Evolutionary conservation across 2,797 vertebrate genomes (phyloP), one percentile per base, ranked within the genome.

Genomic region (Antrozous pallidus): DNA sequence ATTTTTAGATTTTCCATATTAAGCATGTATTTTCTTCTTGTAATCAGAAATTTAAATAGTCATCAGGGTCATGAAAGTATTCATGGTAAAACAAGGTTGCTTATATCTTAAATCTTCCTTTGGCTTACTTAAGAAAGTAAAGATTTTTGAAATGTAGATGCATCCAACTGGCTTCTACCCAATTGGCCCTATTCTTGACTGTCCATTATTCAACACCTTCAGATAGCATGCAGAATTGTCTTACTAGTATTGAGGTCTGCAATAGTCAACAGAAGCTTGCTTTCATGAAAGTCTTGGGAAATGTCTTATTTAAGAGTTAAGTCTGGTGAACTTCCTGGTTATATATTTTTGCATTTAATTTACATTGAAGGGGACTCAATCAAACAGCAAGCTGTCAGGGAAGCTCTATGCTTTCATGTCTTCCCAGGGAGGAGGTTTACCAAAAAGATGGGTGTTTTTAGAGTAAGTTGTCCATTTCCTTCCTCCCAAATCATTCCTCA

Each of bases 311-410:
- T 1, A 7, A 92, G 67, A 96, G 86, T 1, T 1, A 36, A 40
- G 33, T 84, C 96, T 97, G 97, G 96, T 90, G 95, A 70, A 20
- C n/a, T 87, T 97, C 94, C 97, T 93, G 86, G 78, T 0, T 1
- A 95, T 83, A 92, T 77, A 96, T 95, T 84, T 93, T 86, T 80
- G 87, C 73, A 93, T 97, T 88, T 97, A 84, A 95, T 97, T 97
- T 95, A 85, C 91, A 78, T 38, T 71, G 38, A 40, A 89, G 40
- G 83, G 56, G 73, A 71, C 38, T 88, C 3, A 75, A 36, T 47
- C 79, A 81, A 94, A 86, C 71, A 93, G 90, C 22, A 89, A 96
- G 40, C 56, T 80, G 71, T 56, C 61, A 51, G 87, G 36, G 18
- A 63, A 75, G 49, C 17, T 75, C 69, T 93, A 36, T 47, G 78